These are phyloP conservation scores for Mesoclemmys tuberculata DNA, from an alignment of 2,113 vertebrate species.

Conservation along the genomic window DNA sequence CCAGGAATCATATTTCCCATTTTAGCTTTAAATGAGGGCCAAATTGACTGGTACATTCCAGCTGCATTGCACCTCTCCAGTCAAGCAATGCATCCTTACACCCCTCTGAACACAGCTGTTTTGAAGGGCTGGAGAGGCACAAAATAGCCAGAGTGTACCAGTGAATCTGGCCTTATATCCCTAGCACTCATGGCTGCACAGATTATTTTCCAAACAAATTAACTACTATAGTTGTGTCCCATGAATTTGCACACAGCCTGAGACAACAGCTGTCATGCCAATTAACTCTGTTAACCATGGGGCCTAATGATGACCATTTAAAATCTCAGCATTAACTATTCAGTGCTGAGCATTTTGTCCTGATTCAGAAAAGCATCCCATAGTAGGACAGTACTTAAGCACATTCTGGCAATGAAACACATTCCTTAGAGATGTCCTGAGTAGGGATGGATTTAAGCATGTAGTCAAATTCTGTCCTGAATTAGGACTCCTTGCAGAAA, in stretches of 20 bases:
- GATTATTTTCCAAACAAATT: background rate
- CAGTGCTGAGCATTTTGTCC: background rate
- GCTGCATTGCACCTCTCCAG: background rate
- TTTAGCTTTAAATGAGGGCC: background rate
- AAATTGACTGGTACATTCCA: background rate
- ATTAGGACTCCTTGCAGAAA: background rate
- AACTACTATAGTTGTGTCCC: background rate
- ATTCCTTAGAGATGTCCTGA: background rate
- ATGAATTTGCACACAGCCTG: rapidly evolving
- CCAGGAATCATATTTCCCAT: background rate
- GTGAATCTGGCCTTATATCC: rapidly evolving
- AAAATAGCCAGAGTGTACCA: background rate
- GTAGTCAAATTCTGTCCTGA: background rate
- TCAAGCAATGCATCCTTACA: background rate
- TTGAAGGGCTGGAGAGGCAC: background rate
- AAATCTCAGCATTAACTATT: background rate
- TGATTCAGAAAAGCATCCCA: background rate
- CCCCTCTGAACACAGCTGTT: background rate
- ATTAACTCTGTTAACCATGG: background rate
- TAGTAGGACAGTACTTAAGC: background rate
- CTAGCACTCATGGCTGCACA: background rate
- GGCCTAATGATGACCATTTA: background rate
- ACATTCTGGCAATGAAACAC: background rate
- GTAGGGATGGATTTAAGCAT: background rate
- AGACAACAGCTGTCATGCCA: background rate